Evolutionary conservation across 1,140 invertebrate genomes (phyloP).

Genomic region (Macrosteles quadrilineatus): DNA sequence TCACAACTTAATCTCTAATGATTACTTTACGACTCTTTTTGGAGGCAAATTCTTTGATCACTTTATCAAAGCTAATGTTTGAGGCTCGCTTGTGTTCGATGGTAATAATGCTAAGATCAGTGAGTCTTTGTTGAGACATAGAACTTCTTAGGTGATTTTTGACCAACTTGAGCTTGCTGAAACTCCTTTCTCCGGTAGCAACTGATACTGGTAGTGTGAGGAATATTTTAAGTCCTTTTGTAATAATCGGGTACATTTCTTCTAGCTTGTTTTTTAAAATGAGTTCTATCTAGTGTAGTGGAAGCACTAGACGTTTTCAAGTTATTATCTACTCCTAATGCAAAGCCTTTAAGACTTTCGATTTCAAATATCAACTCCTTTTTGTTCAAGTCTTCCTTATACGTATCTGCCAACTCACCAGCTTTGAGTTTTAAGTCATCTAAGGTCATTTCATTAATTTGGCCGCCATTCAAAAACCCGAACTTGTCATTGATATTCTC

Average conservation of each 20-base stretch:
- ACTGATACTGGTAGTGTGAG: slow-evolving; percentile 41
- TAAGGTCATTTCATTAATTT: background rate
- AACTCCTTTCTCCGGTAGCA: slow-evolving; percentile 44
- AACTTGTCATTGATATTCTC: slow-evolving; percentile 3
- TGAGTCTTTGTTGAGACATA: slow-evolving; percentile 43
- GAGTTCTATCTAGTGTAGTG: background rate
- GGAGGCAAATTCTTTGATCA: too few species aligned
- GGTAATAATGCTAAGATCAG: slow-evolving; percentile 39
- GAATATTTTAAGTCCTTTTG: background rate
- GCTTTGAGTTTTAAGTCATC: background rate
- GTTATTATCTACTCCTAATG: background rate
- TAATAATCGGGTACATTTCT: background rate
- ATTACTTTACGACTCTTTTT: too few species aligned
- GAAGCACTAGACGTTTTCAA: background rate
- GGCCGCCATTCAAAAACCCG: slow-evolving; percentile 2
- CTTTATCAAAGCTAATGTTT: background rate
- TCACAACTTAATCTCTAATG: too few species aligned
- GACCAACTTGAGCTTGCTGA: slow-evolving; percentile 45
- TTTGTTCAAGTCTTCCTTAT: background rate
- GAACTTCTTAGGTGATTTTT: slow-evolving; percentile 45
- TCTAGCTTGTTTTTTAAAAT: background rate
- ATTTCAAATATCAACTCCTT: background rate
- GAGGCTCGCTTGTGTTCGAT: slow-evolving; percentile 38
- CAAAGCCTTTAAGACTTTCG: slow-evolving; percentile 1
- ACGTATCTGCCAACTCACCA: background rate